Evolutionary conservation across 1,140 invertebrate genomes (phyloP).

Genomic region (Lordiphosa mommai): DNA sequence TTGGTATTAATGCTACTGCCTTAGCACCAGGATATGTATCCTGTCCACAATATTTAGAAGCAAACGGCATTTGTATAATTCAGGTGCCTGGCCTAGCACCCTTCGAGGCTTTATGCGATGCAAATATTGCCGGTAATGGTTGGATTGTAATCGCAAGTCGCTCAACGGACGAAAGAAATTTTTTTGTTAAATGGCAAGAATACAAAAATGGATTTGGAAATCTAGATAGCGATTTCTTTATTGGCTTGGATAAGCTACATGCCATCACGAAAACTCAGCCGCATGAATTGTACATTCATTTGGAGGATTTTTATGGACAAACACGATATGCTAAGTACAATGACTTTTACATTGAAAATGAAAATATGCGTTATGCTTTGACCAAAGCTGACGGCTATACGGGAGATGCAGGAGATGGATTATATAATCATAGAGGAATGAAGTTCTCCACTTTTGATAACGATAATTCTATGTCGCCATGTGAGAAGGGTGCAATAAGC

Average conservation of each 20-base stretch:
- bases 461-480: background rate
- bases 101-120: background rate
- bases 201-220: background rate
- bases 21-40: background rate
- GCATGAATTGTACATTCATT: slow-evolving; percentile 1
- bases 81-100: background rate
- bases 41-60: background rate
- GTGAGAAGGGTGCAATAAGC: background rate
- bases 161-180: background rate
- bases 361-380: background rate
- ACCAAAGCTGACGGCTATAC: background rate
- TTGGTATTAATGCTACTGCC: background rate
- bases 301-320: background rate
- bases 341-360: background rate
- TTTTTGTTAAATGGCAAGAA: background rate
- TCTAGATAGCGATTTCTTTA: background rate
- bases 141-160: slow-evolving; percentile 8
- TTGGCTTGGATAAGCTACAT: slow-evolving; percentile 3
- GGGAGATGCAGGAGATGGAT: background rate
- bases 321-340: background rate
- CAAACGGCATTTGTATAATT: background rate
- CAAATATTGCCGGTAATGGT: background rate
- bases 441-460: background rate
- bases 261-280: background rate
- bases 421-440: background rate